Evolutionary conservation across 1,140 invertebrate species (phyloP), one percentile per base, ranked within the genome.

Genomic region (Brachionus rubens): DNA sequence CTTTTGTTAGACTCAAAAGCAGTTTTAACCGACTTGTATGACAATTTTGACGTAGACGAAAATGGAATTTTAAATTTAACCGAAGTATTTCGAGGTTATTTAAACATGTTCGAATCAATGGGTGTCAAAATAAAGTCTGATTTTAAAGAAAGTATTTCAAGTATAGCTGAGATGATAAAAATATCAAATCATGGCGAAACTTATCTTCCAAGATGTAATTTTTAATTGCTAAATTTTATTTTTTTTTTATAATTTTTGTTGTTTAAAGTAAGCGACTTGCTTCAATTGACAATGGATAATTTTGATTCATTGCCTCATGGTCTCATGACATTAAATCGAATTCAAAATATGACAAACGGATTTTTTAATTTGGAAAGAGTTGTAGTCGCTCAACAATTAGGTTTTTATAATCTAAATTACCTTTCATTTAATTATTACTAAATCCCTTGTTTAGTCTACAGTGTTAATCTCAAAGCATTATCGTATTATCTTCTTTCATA

Each of bases 121-220:
- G 68, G 68, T 4, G 68, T 72, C 7, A 72, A 41, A 36, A 40
- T 72, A 50, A 72, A 72, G 28, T 0, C 46, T 7, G 68, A 72
- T 19, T 54, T 72, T 48, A 72, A 50, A 41, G 46, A 72, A 36
- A 54, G 68, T 24, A 48, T 72, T 47, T n/a, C 68, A 3, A 72
- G 30, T 24, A 72, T 72, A 24, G 68, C 68, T 33, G 46, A 72
- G 33, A 72, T 72, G 30, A 72, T 72, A 28, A 72, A 30, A 54
- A 40, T 72, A 0, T 48, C 68, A 12, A 72, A 72, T 72, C 14
- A n/a, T 24, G 50, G 50, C 5, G 68, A 72, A 54, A 48, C 36
- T 10, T 36, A 36, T 72, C 41, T 72, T n/a, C 68, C 68, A 46
- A 72, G 41, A 50, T 16, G 68, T 72, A 72, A 54, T 46, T 16